phyloP scores from a whole-genome alignment of 2,113 vertebrate species.

The Prolemur simus region DNA sequence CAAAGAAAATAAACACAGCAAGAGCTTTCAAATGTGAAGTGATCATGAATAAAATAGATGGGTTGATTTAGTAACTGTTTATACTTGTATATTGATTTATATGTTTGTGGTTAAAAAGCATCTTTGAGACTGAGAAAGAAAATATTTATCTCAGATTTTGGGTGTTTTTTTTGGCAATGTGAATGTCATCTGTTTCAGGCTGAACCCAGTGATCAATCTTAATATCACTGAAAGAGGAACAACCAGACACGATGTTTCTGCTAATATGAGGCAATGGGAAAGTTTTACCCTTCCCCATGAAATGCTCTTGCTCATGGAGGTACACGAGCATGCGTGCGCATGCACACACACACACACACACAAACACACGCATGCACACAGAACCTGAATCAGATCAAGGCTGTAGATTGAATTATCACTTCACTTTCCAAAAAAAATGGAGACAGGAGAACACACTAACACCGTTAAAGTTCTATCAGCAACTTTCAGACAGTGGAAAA shows the following conservation, averaged over 20 bases:
- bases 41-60: constrained; percentile 64
- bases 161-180: background rate
- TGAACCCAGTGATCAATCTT: constrained; percentile 4
- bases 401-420: background rate
- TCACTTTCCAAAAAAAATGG: background rate
- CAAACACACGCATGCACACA: background rate
- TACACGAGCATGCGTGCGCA: rapidly evolving
- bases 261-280: background rate
- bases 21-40: constrained; percentile 62
- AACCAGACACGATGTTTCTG: background rate
- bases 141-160: constrained; percentile 52
- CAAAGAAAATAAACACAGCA: constrained; percentile 45
- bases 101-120: constrained; percentile 55
- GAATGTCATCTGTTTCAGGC: background rate
- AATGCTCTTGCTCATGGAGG: background rate
- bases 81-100: constrained; percentile 54
- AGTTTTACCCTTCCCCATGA: background rate
- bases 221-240: background rate
- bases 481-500: background rate
- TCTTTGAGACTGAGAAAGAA: constrained; percentile 45
- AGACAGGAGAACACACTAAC: background rate
- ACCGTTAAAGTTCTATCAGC: background rate
- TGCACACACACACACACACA: background rate
- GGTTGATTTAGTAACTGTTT: constrained; percentile 54
- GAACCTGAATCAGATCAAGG: background rate